Percentiles rank a stretch among this genome's conserved stretches.
Evolutionary conservation across 2,113 vertebrate genomes (phyloP).

Genomic region (Oncorhynchus gorbuscha): DNA sequence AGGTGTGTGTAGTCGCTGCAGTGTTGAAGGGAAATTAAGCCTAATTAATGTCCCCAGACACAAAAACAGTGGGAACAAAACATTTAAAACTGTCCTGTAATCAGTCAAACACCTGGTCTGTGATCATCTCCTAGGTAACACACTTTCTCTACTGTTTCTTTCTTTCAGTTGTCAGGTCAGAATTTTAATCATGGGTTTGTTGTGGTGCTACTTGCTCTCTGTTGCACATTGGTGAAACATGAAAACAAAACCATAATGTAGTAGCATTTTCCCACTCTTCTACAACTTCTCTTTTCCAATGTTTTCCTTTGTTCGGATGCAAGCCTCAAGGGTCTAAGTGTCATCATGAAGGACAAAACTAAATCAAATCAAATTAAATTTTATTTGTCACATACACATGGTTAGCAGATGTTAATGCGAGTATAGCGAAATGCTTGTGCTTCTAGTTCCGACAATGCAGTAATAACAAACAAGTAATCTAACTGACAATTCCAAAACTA

Average conservation of each 20-base stretch:
- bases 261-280: constrained; percentile 8
- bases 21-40: constrained; percentile 10
- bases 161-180: not conserved
- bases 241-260: not conserved
- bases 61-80: not conserved
- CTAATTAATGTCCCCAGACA: not conserved
- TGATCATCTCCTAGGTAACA: constrained; percentile 22
- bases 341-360: not conserved
- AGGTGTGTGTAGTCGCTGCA: constrained; percentile 14
- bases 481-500: too few relatives aligned
- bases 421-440: too few relatives aligned
- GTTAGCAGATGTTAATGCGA: too few relatives aligned
- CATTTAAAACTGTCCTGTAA: constrained; percentile 3
- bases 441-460: too few relatives aligned
- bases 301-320: not conserved
- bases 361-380: too few relatives aligned
- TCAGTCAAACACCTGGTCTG: constrained; percentile 25
- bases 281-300: not conserved
- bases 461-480: too few relatives aligned
- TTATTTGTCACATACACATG: too few relatives aligned
- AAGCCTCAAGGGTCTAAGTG: not conserved
- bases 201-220: too few relatives aligned
- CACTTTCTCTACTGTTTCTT: constrained; percentile 1
- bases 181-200: constrained; percentile 17
- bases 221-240: too few relatives aligned